Percentiles rank a stretch among this genome's conserved stretches.
These are phyloP conservation scores for Aphrophora alni DNA, from an alignment of 2,888 invertebrate genomes.

Conservation along the genomic window DNA sequence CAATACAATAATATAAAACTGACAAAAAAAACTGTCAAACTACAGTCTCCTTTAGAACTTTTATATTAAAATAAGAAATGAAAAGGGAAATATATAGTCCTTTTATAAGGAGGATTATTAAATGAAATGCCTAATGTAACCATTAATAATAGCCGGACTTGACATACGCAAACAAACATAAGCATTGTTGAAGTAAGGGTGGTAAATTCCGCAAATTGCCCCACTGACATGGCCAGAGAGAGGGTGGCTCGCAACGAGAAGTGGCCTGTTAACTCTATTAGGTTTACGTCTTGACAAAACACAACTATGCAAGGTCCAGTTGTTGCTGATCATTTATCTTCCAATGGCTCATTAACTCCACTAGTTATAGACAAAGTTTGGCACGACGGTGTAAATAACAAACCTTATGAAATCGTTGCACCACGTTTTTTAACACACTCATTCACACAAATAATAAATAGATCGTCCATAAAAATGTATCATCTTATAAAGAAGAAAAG, in stretches of 20 bases:
- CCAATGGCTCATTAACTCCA: neutral
- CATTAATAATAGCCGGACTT: neutral
- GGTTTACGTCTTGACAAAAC: neutral
- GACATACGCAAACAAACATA: neutral
- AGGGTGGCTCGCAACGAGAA: neutral
- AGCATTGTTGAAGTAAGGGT: constrained; percentile 6
- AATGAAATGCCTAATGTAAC: neutral
- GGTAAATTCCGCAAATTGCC: constrained; percentile 2
- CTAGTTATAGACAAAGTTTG: too few relatives aligned
- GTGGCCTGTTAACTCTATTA: neutral
- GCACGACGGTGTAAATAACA: too few relatives aligned
- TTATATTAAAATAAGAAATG: neutral
- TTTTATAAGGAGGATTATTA: neutral
- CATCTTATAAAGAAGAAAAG: too few relatives aligned
- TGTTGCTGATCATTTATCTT: neutral
- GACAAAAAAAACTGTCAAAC: too few relatives aligned
- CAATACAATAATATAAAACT: too few relatives aligned
- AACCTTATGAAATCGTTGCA: too few relatives aligned
- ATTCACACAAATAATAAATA: too few relatives aligned
- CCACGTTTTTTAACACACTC: too few relatives aligned
- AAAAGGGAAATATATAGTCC: neutral
- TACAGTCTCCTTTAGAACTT: too few relatives aligned
- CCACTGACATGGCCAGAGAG: neutral
- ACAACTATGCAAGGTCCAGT: neutral
- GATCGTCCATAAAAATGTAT: too few relatives aligned